Base-by-base conservation (phyloP, 2,113 vertebrate genomes). In the Regulus satrapa region DNA sequence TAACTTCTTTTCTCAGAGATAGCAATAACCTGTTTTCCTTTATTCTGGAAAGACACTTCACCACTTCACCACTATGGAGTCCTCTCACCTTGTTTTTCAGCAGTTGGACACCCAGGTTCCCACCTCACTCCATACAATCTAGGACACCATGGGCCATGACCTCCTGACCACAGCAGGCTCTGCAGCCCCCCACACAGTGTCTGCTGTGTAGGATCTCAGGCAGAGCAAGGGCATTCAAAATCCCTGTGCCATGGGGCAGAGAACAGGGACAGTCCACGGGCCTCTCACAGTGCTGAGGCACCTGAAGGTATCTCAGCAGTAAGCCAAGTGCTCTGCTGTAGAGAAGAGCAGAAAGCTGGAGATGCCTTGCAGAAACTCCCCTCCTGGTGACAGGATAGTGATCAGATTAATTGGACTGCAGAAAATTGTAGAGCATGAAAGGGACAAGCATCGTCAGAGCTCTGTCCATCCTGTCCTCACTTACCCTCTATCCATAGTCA, bases 131-230 rank as follows among this genome's bases (percentile, higher is more conserved):
- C 9, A 1, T 48, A 19, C 12, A 17, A 17, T 8, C 5, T 41
- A 36, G 41, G 29, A 41, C 18, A 31, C 16, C 18, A 24, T 12
- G 38, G 36, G 20, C 43, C 4, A 3, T 24, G 36, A 55, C 18
- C 34, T 75, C 69, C 21, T 82, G 29, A 31, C 18, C 3, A 0
- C 3, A 24, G 20, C 18, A 12, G n/a, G 10, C 41, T 76, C 58
- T 85, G 55, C 7, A 3, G 2, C 49, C 36, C 1, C 10, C 1
- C 16, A 1, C 4, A 3, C 17, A 9, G 7, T 14, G 8, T 29
- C 34, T 46, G 15, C 31, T 64, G 48, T 0, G 0, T 23, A 38
- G 3, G 5, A 48, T 31, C 55, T 59, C 48, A 23, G 31, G 43
- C 10, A 24, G 32, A 80, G 24, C 31, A 26, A 63, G 18, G 12